phyloP scores from a whole-genome alignment of 2,113 vertebrate species.

The Empidonax alnorum region DNA sequence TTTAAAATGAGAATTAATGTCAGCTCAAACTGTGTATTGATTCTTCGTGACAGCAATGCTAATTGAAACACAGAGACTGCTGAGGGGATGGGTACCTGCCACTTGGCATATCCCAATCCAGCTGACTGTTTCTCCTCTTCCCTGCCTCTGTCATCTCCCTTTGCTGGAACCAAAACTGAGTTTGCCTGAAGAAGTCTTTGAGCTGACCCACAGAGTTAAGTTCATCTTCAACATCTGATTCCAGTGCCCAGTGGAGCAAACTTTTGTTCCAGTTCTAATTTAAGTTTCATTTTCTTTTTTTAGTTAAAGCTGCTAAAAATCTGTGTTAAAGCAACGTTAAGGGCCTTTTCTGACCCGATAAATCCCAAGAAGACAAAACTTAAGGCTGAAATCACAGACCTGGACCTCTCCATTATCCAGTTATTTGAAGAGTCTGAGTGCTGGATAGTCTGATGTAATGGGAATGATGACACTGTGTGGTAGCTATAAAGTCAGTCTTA shows the following conservation, averaged over 20 bases:
- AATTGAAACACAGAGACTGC: too few species aligned
- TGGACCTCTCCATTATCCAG: not conserved
- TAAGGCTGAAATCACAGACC: not conserved
- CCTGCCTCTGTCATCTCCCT: not conserved
- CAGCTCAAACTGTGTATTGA: not conserved
- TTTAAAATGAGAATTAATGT: not conserved
- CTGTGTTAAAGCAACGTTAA: not conserved
- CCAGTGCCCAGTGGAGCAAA: not conserved
- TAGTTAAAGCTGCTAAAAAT: not conserved
- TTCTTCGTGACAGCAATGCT: not conserved
- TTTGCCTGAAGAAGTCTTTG: not conserved
- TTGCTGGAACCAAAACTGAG: fast-evolving
- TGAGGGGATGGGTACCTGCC: not conserved
- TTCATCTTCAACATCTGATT: not conserved
- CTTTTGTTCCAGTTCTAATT: not conserved
- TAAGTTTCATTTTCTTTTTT: not conserved
- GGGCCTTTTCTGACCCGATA: not conserved
- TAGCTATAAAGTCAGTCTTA: not conserved
- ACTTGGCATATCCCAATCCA: not conserved
- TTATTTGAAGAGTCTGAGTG: not conserved
- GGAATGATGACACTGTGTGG: not conserved
- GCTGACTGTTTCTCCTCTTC: not conserved
- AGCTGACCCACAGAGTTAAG: not conserved
- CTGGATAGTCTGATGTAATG: not conserved
- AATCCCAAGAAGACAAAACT: not conserved